phyloP scores from a whole-genome alignment of 2,888 invertebrate species.

The Stegana nigrithorax region DNA sequence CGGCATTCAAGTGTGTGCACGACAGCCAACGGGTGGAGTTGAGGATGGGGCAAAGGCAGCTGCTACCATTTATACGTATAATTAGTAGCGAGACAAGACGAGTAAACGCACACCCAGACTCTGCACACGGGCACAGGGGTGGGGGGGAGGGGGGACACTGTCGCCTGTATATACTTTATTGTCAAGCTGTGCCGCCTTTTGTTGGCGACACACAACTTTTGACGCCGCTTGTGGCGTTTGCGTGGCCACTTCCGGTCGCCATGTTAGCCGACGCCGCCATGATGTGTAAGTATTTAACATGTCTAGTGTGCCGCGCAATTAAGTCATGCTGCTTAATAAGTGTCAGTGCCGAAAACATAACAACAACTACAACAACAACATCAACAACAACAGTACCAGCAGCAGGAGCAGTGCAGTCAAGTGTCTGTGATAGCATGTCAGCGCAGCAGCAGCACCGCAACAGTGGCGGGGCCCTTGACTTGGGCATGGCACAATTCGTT shows the following conservation, averaged over 20 bases:
- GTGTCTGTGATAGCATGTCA: background rate
- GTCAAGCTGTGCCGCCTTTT: constrained; percentile 4
- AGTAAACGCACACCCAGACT: no score
- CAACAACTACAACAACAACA: background rate
- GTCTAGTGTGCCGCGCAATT: constrained; percentile 11
- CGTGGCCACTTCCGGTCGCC: constrained; percentile 1
- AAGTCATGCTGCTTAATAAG: constrained; percentile 18
- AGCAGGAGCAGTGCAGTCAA: background rate
- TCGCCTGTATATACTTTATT: background rate
- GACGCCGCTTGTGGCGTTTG: background rate
- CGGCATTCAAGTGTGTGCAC: no score
- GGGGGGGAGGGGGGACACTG: background rate
- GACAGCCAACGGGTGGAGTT: no score
- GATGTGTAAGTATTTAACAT: constrained; percentile 12
- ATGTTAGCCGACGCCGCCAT: background rate
- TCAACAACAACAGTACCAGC: background rate
- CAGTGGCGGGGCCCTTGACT: background rate
- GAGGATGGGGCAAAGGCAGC: no score
- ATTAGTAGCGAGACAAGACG: no score
- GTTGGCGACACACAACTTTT: background rate
- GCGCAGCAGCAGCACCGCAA: background rate
- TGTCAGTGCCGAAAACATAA: background rate
- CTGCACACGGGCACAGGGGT: background rate
- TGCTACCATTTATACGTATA: no score
- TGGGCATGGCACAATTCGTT: background rate